Evolutionary conservation across 2,888 invertebrate species (phyloP).

Genomic region (Cryptops parisi): DNA sequence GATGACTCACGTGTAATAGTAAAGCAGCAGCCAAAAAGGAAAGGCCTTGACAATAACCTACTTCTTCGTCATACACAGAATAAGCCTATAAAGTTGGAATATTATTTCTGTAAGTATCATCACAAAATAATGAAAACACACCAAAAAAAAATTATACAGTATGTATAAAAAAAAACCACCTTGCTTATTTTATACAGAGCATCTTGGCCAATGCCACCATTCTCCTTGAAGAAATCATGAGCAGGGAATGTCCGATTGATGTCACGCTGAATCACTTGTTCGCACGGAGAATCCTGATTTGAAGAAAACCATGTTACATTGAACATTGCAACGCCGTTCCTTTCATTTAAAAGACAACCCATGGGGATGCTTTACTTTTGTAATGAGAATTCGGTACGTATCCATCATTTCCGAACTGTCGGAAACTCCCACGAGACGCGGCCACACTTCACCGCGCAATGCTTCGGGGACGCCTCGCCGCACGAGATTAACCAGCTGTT

Average conservation of each 20-base stretch:
- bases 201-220: constrained; percentile 90
- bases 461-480: constrained; percentile 85
- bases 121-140: neutral
- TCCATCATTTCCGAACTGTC: constrained; percentile 75
- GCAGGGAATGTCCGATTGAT: constrained; percentile 98
- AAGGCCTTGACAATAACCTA: constrained; percentile 97
- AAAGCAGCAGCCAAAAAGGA: constrained; percentile 95
- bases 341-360: no score
- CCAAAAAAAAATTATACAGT: constrained; percentile 8
- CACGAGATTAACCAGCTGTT: constrained; percentile 63
- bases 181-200: constrained; percentile 84
- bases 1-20: constrained; percentile 66
- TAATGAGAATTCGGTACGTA: constrained; percentile 77
- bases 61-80: constrained; percentile 91
- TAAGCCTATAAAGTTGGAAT: constrained; percentile 52
- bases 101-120: neutral
- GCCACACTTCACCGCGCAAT: constrained; percentile 94
- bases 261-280: constrained; percentile 88
- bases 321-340: no score
- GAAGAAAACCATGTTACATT: constrained; percentile 16
- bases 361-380: no score
- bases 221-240: constrained; percentile 93
- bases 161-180: constrained; percentile 23
- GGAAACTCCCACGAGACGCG: constrained; percentile 75
- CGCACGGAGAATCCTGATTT: constrained; percentile 86